Conservation (phyloP, 2,797 vertebrate species). For the Hippoglossus hippoglossus region DNA sequence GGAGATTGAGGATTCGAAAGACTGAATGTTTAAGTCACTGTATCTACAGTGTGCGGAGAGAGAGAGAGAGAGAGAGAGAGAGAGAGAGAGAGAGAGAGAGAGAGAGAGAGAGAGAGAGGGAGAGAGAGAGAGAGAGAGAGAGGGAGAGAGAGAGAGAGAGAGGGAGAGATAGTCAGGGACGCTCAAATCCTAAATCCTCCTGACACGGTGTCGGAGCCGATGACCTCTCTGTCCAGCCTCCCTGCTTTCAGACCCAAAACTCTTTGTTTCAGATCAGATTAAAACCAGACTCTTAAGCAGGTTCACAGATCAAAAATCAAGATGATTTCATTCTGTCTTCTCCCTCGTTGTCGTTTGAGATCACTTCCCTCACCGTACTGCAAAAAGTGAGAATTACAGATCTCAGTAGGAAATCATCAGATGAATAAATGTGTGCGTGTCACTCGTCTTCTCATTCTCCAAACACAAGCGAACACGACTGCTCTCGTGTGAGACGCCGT, state of each 20-base stretch:
- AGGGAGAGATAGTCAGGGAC: constrained; percentile 25
- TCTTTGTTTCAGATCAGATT: constrained; percentile 62
- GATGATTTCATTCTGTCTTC: too few relatives aligned
- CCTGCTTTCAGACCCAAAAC: constrained; percentile 40
- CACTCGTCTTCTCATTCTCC: constrained; percentile 17
- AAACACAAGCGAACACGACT: constrained; percentile 2
- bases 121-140: too few relatives aligned
- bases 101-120: constrained; percentile 5
- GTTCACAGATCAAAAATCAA: constrained; percentile 13
- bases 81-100: too few relatives aligned
- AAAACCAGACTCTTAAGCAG: constrained; percentile 39
- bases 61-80: too few relatives aligned
- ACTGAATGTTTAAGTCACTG: constrained; percentile 44
- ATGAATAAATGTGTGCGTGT: constrained; percentile 5
- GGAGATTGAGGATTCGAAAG: constrained; percentile 24
- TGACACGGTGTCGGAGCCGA: constrained; percentile 41
- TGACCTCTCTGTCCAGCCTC: constrained; percentile 55
- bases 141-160: too few relatives aligned
- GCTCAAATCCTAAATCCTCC: constrained; percentile 53
- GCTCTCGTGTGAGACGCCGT: constrained; percentile 6
- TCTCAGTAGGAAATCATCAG: constrained; percentile 6
- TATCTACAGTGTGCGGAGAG: constrained; percentile 16
- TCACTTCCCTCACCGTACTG: too few relatives aligned
- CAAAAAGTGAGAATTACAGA: constrained; percentile 12
- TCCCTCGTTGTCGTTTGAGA: too few relatives aligned